These are phyloP conservation scores for Pelusios castaneus DNA, from an alignment of 2,113 vertebrate species.

Conservation along the genomic window DNA sequence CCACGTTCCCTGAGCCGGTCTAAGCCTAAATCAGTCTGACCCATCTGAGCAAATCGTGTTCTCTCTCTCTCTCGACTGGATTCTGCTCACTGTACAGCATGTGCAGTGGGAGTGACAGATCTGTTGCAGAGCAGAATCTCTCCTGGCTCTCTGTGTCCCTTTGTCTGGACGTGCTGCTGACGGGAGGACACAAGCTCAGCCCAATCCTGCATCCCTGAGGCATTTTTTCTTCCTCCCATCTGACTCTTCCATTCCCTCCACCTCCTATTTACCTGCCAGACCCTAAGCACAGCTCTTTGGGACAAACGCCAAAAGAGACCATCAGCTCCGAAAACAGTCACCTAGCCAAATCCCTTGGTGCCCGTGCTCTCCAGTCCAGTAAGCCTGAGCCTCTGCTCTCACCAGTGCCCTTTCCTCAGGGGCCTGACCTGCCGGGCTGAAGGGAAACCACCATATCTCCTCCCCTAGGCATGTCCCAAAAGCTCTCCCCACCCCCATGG, in stretches of 20 bases:
- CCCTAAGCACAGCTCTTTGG: background rate
- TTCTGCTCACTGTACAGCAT: background rate
- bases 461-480: background rate
- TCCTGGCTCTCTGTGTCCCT: background rate
- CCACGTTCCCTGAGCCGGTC: background rate
- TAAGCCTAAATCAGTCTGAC: background rate
- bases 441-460: background rate
- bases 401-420: background rate
- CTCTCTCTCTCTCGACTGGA: background rate
- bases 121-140: background rate
- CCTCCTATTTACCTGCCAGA: background rate
- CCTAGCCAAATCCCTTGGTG: background rate
- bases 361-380: background rate
- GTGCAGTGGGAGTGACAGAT: background rate
- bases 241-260: background rate
- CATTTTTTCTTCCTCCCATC: background rate
- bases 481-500: rapidly evolving
- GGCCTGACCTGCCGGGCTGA: background rate
- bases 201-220: background rate
- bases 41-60: background rate
- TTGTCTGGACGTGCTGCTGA: background rate
- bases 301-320: background rate
- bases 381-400: background rate
- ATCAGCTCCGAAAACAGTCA: background rate
- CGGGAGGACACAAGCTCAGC: background rate